Evolutionary conservation across 1,140 invertebrate species (phyloP).

Genomic region (Drosophila kohkoa): DNA sequence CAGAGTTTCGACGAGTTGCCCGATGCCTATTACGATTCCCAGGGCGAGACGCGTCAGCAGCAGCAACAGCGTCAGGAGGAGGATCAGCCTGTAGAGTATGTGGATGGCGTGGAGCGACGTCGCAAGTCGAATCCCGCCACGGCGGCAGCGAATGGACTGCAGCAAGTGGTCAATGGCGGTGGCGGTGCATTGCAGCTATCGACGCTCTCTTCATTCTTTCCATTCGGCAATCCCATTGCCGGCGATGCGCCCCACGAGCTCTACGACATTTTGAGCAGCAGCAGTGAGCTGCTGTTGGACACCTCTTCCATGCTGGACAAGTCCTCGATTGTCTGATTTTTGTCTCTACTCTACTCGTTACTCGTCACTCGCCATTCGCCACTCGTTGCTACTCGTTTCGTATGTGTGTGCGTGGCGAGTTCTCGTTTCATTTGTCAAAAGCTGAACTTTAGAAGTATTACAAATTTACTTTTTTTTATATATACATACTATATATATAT

Average conservation of each 20-base stretch:
- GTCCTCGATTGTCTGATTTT: conserved; percentile 75
- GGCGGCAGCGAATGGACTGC: conserved; percentile 45
- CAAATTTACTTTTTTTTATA: conserved; percentile 46
- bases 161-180: conserved; percentile 38
- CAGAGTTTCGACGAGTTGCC: conserved; percentile 79
- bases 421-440: conserved; percentile 50
- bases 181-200: conserved; percentile 46
- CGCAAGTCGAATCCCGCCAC: conserved; percentile 49
- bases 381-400: conserved; percentile 15
- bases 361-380: conserved; percentile 13
- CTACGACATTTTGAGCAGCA: conserved; percentile 76
- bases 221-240: conserved; percentile 83
- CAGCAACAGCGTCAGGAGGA: conserved; percentile 11
- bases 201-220: conserved; percentile 86
- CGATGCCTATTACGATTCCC: conserved; percentile 68
- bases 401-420: too few species aligned
- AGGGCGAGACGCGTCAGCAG: conserved; percentile 43
- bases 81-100: conserved; percentile 56
- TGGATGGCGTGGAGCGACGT: conserved; percentile 75
- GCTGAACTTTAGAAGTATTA: conserved; percentile 80
- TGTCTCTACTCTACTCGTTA: not conserved
- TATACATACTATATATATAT: conserved; percentile 13
- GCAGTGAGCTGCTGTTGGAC: conserved; percentile 73
- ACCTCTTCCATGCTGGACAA: conserved; percentile 81
- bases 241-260: conserved; percentile 80